Conservation (phyloP, 2,113 vertebrate genomes). For the Puffinus mauretanicus region DNA sequence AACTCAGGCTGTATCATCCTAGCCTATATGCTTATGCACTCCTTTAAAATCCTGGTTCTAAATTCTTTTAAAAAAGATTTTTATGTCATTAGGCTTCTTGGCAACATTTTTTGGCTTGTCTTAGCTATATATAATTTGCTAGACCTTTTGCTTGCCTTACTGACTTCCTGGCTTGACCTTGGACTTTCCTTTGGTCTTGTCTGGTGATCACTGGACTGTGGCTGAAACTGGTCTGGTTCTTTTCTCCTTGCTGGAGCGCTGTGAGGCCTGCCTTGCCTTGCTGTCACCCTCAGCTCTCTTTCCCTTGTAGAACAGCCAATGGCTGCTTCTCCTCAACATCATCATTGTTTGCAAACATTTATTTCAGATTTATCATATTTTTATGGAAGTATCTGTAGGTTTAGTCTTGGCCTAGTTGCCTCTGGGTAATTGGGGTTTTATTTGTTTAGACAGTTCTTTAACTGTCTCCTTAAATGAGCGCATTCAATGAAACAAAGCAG, state of each 20-base stretch:
- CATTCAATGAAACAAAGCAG: background rate
- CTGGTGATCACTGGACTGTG: background rate
- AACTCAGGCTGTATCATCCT: background rate
- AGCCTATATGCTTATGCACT: background rate
- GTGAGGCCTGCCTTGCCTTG: background rate
- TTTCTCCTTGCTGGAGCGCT: background rate
- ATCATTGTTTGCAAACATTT: background rate
- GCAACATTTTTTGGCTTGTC: background rate
- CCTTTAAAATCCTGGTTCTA: background rate
- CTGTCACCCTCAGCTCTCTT: background rate
- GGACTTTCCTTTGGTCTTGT: background rate
- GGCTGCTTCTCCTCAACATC: background rate
- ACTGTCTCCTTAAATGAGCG: background rate
- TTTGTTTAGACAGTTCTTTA: background rate
- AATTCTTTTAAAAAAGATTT: background rate
- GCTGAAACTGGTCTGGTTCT: background rate
- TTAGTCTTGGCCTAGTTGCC: background rate
- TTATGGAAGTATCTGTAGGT: background rate
- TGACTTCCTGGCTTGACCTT: background rate
- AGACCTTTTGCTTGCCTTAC: background rate
- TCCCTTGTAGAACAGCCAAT: background rate
- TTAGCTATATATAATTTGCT: background rate
- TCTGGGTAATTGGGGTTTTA: background rate
- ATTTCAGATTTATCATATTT: background rate
- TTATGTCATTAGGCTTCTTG: background rate